Base-by-base conservation (phyloP, 2,888 invertebrate genomes). In the Timema podura region DNA sequence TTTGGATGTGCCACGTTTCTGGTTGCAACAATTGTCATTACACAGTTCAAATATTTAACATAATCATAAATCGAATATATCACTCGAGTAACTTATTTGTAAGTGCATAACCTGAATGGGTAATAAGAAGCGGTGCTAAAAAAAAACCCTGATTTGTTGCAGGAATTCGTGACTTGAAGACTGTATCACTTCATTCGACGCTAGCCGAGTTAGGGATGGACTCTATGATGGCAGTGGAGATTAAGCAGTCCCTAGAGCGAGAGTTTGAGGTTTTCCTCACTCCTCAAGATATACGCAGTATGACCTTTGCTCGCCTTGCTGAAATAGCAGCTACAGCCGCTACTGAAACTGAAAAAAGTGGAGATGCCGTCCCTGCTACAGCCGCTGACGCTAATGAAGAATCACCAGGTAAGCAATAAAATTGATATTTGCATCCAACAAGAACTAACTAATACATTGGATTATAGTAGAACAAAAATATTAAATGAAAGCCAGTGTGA, bases 171-270 rank as follows among this genome's bases (percentile, higher is more conserved):
- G 90, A 91, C 77, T 80, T 88, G 77, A 92, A 89, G 81, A 87
- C 86, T 0, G 86, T 89, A 0, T 90, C 91, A 64, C 85, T 71
- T 45, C 70, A 74, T 47, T 72, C 82, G n/a, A 84, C 83, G 47
- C 83, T 98, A 2, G 92, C 94, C 1, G 97, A 98, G 79, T 83
- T 98, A 74, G 98, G 98, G 49, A 92, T 98, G 89, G 97, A 98
- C 82, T 97, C 97, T 2, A 89, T 98, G 85, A 97, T 96, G 95
- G 95, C 94, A 0, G 94, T 96, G 0, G 97, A 98, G 82, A 95
- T 98, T 75, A 96, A 96, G 76, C 96, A 96, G 81, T 91, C 91
- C 0, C 81, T 96, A 2, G 96, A 96, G 80, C 85, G 95, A 76
- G 93, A 95, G 79, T 96, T 91, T 79, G 95, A 96, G 78, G 83